Evolutionary conservation across 2,113 vertebrate genomes (phyloP).

Genomic region (Trogon surrucura): DNA sequence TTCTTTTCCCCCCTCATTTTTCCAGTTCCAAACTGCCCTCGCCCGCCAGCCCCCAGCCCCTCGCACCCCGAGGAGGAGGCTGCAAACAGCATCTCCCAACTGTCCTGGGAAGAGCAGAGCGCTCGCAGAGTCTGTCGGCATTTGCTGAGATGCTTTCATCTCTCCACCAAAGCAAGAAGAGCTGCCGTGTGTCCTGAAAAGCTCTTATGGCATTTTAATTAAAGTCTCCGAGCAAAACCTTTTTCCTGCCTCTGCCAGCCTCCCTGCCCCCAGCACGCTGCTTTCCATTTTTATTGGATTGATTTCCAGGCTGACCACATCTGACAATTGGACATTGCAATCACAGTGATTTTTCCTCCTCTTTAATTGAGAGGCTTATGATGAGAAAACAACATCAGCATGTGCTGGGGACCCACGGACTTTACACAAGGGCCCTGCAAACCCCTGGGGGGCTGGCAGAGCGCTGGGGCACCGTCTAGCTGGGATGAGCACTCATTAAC

Average conservation of each 20-base stretch:
- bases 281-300: slow-evolving; percentile 5
- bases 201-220: slow-evolving; percentile 5
- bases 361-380: not conserved
- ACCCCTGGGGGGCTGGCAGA: not conserved
- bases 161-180: not conserved
- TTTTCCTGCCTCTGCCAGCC: not conserved
- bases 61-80: not conserved
- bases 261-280: not conserved
- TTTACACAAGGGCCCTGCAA: not conserved
- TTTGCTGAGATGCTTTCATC: not conserved
- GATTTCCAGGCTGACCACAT: slow-evolving; percentile 1
- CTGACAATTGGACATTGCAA: not conserved
- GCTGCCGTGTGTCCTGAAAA: not conserved
- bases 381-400: not conserved
- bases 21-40: not conserved
- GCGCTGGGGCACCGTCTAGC: not conserved
- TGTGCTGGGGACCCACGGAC: not conserved
- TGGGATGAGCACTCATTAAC: not conserved
- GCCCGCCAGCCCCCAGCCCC: not conserved
- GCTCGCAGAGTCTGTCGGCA: not conserved
- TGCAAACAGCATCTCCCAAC: not conserved
- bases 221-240: not conserved
- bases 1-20: not conserved
- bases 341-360: not conserved
- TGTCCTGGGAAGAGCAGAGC: not conserved